Evolutionary conservation across 1,140 invertebrate species (phyloP).

Genomic region (Conus betulinus): DNA sequence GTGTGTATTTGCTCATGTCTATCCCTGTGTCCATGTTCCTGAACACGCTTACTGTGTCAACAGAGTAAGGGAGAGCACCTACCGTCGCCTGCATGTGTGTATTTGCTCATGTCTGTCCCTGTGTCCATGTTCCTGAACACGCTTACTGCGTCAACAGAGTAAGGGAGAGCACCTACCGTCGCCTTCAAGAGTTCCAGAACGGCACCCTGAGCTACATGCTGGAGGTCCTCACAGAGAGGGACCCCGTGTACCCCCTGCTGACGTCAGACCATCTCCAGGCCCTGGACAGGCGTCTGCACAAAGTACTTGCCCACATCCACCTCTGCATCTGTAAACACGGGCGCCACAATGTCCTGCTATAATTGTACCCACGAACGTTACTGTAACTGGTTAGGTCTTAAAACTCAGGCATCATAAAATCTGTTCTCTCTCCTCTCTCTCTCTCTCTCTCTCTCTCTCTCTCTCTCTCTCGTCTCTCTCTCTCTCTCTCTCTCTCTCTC

Average conservation of each 20-base stretch:
- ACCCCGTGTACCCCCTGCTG: neutral
- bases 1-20: neutral
- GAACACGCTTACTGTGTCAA: slow-evolving; percentile 30
- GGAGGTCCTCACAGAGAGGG: neutral
- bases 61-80: neutral
- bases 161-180: neutral
- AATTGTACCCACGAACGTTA: too few relatives aligned
- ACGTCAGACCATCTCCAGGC: neutral
- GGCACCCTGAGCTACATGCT: neutral
- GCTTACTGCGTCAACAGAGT: neutral
- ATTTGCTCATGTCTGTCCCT: neutral
- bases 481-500: too few relatives aligned
- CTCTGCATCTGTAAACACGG: neutral
- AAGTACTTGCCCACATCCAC: neutral
- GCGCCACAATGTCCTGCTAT: too few relatives aligned
- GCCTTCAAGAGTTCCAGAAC: neutral
- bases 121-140: slow-evolving; percentile 14
- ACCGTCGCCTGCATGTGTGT: neutral
- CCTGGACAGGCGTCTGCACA: too few relatives aligned
- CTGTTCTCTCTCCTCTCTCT: too few relatives aligned
- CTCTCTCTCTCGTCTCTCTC: too few relatives aligned
- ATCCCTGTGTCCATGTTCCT: neutral
- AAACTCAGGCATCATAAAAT: too few relatives aligned
- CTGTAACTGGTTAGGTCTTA: too few relatives aligned
- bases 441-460: too few relatives aligned